Conservation (phyloP, 53 echinoderm and acorn worm genomes). For the Echinarachnius parma region DNA sequence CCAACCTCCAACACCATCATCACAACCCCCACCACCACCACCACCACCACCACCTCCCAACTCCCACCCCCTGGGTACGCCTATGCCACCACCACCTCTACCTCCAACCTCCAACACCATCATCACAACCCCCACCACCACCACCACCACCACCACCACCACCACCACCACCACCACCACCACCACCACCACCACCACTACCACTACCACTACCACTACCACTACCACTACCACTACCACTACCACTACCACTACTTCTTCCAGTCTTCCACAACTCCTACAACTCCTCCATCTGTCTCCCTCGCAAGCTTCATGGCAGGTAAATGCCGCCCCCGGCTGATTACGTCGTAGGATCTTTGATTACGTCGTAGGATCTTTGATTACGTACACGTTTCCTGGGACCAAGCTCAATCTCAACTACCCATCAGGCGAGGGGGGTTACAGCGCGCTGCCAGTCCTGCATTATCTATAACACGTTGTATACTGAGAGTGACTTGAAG, state of each 20-base stretch:
- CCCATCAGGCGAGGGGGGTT: too few species aligned
- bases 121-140: background rate
- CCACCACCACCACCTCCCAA: background rate
- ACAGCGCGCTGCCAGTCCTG: too few species aligned
- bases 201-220: background rate
- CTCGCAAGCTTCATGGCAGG: too few species aligned
- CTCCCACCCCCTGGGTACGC: background rate
- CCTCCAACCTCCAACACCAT: background rate
- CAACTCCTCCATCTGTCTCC: too few species aligned
- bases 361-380: too few species aligned
- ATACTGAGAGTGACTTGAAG: too few species aligned
- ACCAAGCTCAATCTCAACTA: too few species aligned
- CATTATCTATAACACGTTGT: too few species aligned
- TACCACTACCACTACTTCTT: background rate
- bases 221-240: background rate
- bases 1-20: background rate
- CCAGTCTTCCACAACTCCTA: background rate
- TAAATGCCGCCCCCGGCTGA: too few species aligned
- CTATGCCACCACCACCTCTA: background rate
- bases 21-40: background rate
- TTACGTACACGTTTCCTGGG: too few species aligned
- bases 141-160: background rate
- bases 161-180: background rate
- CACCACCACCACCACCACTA: background rate
- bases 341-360: too few species aligned